These are phyloP conservation scores for Cremastinae sp. DNA, from an alignment of 2,888 invertebrate genomes.

Conservation along the genomic window DNA sequence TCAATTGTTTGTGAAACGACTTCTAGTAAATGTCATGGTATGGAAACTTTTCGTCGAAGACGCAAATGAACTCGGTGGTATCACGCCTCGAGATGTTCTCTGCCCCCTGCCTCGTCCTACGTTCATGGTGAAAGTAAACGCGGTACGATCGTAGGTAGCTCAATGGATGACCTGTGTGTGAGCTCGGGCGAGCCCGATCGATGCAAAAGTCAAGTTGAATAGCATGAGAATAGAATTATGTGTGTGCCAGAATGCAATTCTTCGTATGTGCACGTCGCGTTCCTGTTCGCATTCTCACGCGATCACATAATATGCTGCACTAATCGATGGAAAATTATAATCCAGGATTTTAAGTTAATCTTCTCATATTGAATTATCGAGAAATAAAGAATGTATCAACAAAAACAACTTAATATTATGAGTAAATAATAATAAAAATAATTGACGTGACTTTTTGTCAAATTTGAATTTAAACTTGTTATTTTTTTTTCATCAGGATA, in stretches of 20 bases:
- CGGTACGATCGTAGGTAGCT: conserved; percentile 47
- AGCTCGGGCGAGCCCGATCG: conserved; percentile 39
- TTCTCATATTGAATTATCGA: too few relatives aligned
- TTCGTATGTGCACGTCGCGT: conserved; percentile 31
- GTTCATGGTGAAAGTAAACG: conserved; percentile 71
- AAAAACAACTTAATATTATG: too few relatives aligned
- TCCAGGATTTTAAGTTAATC: not conserved
- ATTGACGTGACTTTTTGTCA: too few relatives aligned
- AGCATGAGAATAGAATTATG: conserved; percentile 72
- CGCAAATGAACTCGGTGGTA: conserved; percentile 12
- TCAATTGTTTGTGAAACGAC: not conserved
- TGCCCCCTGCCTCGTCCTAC: conserved; percentile 8
- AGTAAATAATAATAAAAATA: not conserved
- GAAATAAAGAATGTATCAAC: too few relatives aligned
- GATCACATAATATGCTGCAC: conserved; percentile 39
- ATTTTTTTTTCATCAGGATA: too few relatives aligned
- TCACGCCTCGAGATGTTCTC: conserved; percentile 48
- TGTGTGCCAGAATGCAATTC: conserved; percentile 46
- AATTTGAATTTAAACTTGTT: too few relatives aligned
- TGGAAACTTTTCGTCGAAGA: conserved; percentile 32
- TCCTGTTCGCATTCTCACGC: conserved; percentile 53
- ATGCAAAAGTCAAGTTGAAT: conserved; percentile 78
- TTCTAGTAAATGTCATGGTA: conserved; percentile 1
- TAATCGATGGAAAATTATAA: conserved; percentile 5
- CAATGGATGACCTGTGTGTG: conserved; percentile 26